A percentile compares a stretch with the other conserved stretches of the same genome.
These are phyloP conservation scores for Gryllus bimaculatus DNA, from an alignment of 1,140 invertebrate species.

Conservation along the genomic window DNA sequence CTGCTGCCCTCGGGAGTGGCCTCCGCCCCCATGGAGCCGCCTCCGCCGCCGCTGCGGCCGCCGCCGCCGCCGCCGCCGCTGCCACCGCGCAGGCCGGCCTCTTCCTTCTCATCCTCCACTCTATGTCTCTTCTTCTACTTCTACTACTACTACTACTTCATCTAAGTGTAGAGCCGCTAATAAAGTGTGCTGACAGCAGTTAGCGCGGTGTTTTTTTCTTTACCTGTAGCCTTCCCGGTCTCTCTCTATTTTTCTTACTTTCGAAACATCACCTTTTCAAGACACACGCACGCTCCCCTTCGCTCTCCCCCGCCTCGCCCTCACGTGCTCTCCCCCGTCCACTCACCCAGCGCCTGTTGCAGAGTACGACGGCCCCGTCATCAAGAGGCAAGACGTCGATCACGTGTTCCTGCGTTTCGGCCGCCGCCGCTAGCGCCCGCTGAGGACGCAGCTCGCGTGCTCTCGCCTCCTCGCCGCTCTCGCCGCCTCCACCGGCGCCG, in stretches of 20 bases:
- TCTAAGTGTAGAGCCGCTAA: neutral
- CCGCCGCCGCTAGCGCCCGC: slow-evolving; percentile 43
- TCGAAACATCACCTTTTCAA: neutral
- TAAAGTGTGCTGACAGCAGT: slow-evolving; percentile 3
- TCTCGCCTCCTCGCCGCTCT: too few relatives aligned
- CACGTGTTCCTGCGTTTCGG: slow-evolving; percentile 73
- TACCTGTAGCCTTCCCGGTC: slow-evolving; percentile 28
- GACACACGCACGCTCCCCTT: too few relatives aligned
- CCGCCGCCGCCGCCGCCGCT: too few relatives aligned
- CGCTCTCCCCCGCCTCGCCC: too few relatives aligned
- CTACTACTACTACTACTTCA: too few relatives aligned
- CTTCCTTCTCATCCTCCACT: too few relatives aligned
- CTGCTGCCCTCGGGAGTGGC: too few relatives aligned
- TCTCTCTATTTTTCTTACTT: slow-evolving; percentile 15
- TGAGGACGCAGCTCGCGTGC: neutral
- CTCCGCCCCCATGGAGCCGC: too few relatives aligned
- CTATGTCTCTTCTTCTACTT: too few relatives aligned
- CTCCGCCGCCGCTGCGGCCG: too few relatives aligned
- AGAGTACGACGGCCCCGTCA: slow-evolving; percentile 37
- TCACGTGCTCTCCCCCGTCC: neutral
- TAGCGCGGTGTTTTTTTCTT: neutral
- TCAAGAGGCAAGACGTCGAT: slow-evolving; percentile 69
- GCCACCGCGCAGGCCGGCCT: too few relatives aligned
- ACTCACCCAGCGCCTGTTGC: slow-evolving; percentile 33
- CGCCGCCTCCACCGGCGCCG: neutral